phyloP scores from a whole-genome alignment of 2,113 vertebrate species.

The Leucopsar rothschildi region DNA sequence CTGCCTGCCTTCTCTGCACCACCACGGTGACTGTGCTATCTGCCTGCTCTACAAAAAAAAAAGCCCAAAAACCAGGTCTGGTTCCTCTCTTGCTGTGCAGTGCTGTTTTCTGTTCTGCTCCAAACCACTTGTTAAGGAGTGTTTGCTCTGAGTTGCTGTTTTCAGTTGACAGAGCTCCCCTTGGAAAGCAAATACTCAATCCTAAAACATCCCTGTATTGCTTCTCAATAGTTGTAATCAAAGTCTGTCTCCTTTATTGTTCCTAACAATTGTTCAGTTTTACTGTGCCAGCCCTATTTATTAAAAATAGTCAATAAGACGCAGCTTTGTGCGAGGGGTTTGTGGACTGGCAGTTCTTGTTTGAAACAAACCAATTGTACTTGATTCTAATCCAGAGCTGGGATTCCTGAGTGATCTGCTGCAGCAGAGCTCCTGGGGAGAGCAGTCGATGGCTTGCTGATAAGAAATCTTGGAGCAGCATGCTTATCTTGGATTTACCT shows the following conservation, averaged over 20 bases:
- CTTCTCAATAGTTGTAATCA: constrained; percentile 9
- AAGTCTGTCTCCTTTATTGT: constrained; percentile 30
- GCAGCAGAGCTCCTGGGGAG: neutral
- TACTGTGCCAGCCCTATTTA: constrained; percentile 28
- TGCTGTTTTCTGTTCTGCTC: neutral
- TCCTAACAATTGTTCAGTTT: neutral
- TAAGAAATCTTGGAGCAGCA: neutral
- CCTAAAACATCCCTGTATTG: neutral
- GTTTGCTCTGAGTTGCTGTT: neutral
- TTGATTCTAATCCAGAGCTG: neutral
- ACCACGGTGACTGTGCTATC: neutral
- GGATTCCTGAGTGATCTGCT: constrained; percentile 38
- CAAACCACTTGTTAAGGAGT: constrained; percentile 9
- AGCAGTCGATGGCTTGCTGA: neutral
- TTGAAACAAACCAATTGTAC: constrained; percentile 11
- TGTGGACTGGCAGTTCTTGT: neutral
- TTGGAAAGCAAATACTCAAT: neutral
- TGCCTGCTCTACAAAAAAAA: neutral
- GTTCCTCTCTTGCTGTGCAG: neutral
- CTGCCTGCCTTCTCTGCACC: constrained; percentile 1
- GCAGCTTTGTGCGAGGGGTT: neutral
- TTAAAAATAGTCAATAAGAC: constrained; percentile 44
- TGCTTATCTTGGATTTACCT: neutral
- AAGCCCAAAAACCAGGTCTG: neutral
- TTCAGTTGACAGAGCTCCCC: neutral